Conservation (phyloP, 2,113 vertebrate genomes). For the Microtus pennsylvanicus region DNA sequence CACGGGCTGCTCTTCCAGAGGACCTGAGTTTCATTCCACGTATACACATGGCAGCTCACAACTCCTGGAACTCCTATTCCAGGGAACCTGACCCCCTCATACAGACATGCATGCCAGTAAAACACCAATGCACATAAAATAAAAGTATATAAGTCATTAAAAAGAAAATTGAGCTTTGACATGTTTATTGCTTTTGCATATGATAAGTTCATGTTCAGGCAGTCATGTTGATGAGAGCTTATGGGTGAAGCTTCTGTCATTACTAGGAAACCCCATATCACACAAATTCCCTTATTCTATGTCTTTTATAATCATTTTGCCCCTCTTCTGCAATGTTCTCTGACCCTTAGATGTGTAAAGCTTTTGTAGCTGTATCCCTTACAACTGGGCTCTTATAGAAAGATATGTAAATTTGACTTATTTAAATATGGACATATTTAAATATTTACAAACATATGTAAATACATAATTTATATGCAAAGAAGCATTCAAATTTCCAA, state of each 20-base stretch:
- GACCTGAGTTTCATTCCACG: too few species aligned
- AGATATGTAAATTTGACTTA: background rate
- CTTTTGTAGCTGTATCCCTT: background rate
- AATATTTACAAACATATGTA: background rate
- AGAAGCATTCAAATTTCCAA: background rate
- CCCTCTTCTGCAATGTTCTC: background rate
- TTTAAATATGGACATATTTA: background rate
- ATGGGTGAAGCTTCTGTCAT: too few species aligned
- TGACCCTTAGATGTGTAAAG: background rate
- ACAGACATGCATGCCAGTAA: too few species aligned
- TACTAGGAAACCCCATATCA: background rate
- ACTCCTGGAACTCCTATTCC: too few species aligned
- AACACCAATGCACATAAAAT: too few species aligned
- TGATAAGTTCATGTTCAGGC: rapidly evolving
- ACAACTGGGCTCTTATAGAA: background rate
- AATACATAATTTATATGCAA: background rate
- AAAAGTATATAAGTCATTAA: too few species aligned
- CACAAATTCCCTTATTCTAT: too few species aligned
- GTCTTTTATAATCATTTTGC: background rate
- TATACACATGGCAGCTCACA: too few species aligned
- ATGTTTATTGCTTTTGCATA: background rate
- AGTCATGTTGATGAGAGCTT: background rate
- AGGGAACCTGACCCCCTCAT: too few species aligned
- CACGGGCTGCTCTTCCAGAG: too few species aligned
- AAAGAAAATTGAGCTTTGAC: too few species aligned